Evolutionary conservation across 2,113 vertebrate species (phyloP).

Genomic region (Diglossa brunneiventris): DNA sequence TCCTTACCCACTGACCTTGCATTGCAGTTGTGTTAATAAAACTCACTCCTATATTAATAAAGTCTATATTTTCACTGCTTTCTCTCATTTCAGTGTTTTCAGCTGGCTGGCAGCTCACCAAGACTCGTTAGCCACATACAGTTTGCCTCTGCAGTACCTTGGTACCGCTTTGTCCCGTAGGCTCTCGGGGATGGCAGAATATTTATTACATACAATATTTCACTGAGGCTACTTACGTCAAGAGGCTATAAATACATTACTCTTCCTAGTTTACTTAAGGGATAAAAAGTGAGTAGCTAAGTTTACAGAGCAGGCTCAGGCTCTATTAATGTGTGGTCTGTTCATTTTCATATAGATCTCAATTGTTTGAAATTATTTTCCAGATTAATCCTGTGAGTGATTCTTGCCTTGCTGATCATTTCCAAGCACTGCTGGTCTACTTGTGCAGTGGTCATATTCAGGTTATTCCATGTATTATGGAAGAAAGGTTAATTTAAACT

Average conservation of each 20-base stretch:
- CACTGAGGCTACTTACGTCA: slow-evolving; percentile 23
- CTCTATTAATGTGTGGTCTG: slow-evolving; percentile 28
- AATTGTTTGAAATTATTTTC: slow-evolving; percentile 42
- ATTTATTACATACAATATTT: slow-evolving; percentile 49
- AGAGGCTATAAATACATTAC: slow-evolving; percentile 28
- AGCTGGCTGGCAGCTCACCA: slow-evolving; percentile 60
- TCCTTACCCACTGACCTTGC: slow-evolving; percentile 24
- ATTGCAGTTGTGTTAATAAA: slow-evolving; percentile 32
- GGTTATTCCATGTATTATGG: not conserved
- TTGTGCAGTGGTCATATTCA: not conserved
- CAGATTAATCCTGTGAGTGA: slow-evolving; percentile 17
- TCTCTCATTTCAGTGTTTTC: slow-evolving; percentile 60
- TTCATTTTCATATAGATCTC: slow-evolving; percentile 44
- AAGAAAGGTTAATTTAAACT: not conserved
- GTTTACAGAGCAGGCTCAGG: slow-evolving; percentile 36
- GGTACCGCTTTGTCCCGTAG: not conserved
- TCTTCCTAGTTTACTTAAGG: slow-evolving; percentile 44
- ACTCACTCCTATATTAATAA: slow-evolving; percentile 9
- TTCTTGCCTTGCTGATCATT: not conserved
- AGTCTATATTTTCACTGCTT: slow-evolving; percentile 41
- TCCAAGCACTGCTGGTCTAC: not conserved
- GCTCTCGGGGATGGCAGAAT: not conserved
- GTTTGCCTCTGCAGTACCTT: not conserved
- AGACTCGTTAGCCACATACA: not conserved
- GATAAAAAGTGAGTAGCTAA: slow-evolving; percentile 50